Base-by-base conservation (phyloP, 2,797 vertebrate species). In the Leuciscus waleckii region DNA sequence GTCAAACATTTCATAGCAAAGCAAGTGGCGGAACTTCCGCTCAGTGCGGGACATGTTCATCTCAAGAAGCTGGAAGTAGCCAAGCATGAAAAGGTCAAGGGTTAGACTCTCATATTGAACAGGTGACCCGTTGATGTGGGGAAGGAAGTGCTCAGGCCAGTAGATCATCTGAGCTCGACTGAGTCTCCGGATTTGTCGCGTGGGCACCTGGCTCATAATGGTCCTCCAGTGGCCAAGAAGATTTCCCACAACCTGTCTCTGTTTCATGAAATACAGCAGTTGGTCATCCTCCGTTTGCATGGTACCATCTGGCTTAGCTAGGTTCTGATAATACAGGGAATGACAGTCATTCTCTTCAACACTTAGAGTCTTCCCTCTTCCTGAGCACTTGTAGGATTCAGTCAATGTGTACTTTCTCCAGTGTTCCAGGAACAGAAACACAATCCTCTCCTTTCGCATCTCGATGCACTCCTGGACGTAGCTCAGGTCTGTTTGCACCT, bases 1-100 rank as follows among this genome's bases (percentile, higher is more conserved):
- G 92, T 99, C 98, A 5, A 99, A 99, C 97, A 99, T 99, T 93
- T 99, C 98, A 0, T 98, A 99, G 94, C 98, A 99, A 81, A 99
- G 94, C 73, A 99, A 94, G 92, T 99, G 98, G 46, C 98, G 95
- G 88, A 98, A 99, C 90, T 97, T 98, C 85, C 98, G 95, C 89
- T 99, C 98, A 21, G 92, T 94, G 0, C 96, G 96, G 82, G 96
- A 96, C 93, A 99, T 97, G 86, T 92, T 95, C 98, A 99, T 99
- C 93, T 99, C 98, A 35, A 99, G 93, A 75, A 99, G 93, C 93
- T 99, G 98, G 91, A 99, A 99, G 91, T 99, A 99, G 85, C 98
- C 98, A 19, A 99, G 95, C 98, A 99, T 99, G 92, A 99, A 99
- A 70, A 99, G 98, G 92, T 99, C 98, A 0, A 99, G 95, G 0